A percentile compares a stretch with the other conserved stretches of the same genome.
These are phyloP conservation scores for Noctua janthe DNA, from an alignment of 2,888 invertebrate species.

Conservation along the genomic window DNA sequence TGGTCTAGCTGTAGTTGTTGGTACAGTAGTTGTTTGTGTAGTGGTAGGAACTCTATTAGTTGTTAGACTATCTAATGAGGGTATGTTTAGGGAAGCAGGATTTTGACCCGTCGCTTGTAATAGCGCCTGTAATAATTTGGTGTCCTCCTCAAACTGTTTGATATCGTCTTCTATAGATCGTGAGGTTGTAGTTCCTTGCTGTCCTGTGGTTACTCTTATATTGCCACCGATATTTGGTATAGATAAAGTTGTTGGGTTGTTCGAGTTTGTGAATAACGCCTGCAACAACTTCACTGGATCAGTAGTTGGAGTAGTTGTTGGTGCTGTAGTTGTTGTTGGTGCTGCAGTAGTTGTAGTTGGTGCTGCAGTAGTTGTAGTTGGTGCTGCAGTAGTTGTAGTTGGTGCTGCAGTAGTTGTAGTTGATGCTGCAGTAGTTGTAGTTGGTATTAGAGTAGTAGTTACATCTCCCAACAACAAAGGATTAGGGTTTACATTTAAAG, in stretches of 20 bases:
- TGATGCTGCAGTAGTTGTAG: conserved; percentile 64
- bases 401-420: conserved; percentile 67
- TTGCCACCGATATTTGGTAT: conserved; percentile 70
- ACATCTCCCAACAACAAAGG: conserved; percentile 62
- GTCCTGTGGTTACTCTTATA: conserved; percentile 64
- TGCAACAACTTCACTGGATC: conserved; percentile 81
- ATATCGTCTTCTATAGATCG: conserved; percentile 87
- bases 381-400: conserved; percentile 65
- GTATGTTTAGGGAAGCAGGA: conserved; percentile 82
- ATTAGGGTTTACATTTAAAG: conserved; percentile 72
- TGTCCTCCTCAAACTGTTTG: conserved; percentile 86
- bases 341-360: conserved; percentile 67
- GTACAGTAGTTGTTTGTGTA: conserved; percentile 67
- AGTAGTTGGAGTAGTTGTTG: conserved; percentile 65
- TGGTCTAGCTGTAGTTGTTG: conserved; percentile 65
- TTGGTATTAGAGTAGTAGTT: conserved; percentile 67
- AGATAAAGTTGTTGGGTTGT: conserved; percentile 71
- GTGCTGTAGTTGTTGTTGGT: conserved; percentile 57
- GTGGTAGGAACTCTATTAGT: conserved; percentile 70
- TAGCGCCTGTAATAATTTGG: conserved; percentile 85
- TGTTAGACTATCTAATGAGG: conserved; percentile 76
- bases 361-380: conserved; percentile 65
- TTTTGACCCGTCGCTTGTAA: conserved; percentile 86
- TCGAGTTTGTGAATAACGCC: conserved; percentile 79
- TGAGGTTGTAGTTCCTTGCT: conserved; percentile 76